Base-by-base conservation (phyloP, 2,888 invertebrate species). In the Coremacera marginata region DNA sequence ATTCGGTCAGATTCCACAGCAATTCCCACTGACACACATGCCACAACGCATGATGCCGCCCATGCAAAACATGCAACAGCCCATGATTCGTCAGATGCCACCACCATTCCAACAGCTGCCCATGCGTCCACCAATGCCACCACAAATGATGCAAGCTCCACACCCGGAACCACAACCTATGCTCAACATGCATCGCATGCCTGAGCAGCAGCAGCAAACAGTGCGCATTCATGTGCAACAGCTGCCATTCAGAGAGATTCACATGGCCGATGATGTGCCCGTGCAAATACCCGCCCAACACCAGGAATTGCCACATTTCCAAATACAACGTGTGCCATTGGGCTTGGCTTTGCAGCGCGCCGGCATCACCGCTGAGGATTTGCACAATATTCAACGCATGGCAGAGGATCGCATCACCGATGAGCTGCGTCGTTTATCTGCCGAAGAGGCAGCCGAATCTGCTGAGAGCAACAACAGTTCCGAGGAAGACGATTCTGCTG, bases 21-120 rank as follows among this genome's bases (percentile, higher is more conserved):
- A 91, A 83, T 91, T 91, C 82, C 91, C 91, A 14, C 89, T 92
- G 86, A 91, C 92, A 81, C 90, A 90, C 71, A 89, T 89, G 89
- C 89, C 88, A 44, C 89, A 88, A 81, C 85, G 86, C 60, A 88
- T 86, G 84, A 86, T 87, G 85, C 86, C 86, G 4, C 87, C 87
- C 71, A 82, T 82, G 81, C 84, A 80, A 81, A 79, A 82, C 77
- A 80, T 80, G 70, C 84, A 83, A 77, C 75, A 81, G 81, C 84
- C 85, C 70, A 86, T 87, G 81, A 85, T 88, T 37, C 88, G 88
- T 57, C 87, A 88, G 81, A 77, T 88, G 84, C 86, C 88, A 31
- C 88, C 88, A 73, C 88, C 88, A 60, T 88, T 87, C 84, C 90
- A 90, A 82, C 89, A 89, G 73, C 84, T 89, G 84, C 88, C 88